Conservation (phyloP, 2,888 invertebrate species). For the Balanococcus diminutus region DNA sequence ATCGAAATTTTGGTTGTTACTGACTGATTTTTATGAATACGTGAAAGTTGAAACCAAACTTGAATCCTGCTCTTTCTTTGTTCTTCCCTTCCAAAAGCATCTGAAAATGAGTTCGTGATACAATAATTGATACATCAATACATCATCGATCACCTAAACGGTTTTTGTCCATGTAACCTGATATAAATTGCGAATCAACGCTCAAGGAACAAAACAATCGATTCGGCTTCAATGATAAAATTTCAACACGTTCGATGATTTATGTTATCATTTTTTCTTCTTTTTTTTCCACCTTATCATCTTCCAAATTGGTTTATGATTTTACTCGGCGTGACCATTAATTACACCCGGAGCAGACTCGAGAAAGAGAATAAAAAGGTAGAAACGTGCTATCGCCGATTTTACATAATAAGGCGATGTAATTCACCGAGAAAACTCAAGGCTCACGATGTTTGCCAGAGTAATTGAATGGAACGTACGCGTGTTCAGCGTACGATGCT, state of each 20-base stretch:
- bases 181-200: neutral
- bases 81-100: too few relatives aligned
- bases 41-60: too few relatives aligned
- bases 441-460: constrained; percentile 1
- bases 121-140: neutral
- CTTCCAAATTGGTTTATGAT: constrained; percentile 1
- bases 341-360: neutral
- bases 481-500: neutral
- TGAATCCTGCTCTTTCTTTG: too few relatives aligned
- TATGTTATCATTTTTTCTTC: neutral
- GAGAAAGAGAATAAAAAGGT: neutral
- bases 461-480: constrained; percentile 20
- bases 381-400: constrained; percentile 18
- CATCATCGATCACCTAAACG: neutral
- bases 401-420: neutral
- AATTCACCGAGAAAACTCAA: neutral
- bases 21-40: too few relatives aligned
- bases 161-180: neutral
- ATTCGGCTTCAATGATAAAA: constrained; percentile 1
- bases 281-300: neutral
- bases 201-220: neutral
- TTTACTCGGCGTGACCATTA: neutral
- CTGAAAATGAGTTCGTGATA: neutral
- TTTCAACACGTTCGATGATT: constrained; percentile 11
- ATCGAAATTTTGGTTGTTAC: too few relatives aligned